Evolutionary conservation across 2,113 vertebrate genomes (phyloP), one percentile per base, ranked within the genome.

Genomic region (Daboia siamensis): DNA sequence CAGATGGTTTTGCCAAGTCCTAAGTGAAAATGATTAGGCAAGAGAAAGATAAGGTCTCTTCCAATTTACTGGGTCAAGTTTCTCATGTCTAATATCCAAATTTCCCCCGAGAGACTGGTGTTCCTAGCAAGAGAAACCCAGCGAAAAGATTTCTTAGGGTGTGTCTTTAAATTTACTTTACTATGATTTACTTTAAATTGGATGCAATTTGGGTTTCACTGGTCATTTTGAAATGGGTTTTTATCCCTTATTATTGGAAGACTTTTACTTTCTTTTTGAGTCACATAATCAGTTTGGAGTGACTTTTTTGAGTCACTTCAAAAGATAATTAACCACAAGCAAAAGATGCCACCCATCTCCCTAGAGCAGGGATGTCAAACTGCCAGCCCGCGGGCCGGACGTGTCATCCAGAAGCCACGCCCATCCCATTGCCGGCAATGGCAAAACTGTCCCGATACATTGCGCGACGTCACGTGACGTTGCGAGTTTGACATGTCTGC

Each of bases 21-120:
- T 93, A 94, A 96, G 92, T 86, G 33, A 90, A 93, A 93, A 84
- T 93, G 92, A 93, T 95, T 95, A 92, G 93, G 89, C 51, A 84
- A 89, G 44, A 20, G 15, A 3, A 51, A 7, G 26, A 44, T 84
- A 93, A 87, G 23, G 24, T n/a, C 92, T 94, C 69, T 90, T n/a
- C 1, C 51, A 55, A 86, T 96, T 89, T 90, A 94, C 52, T 87
- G n/a, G 93, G 87, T 94, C 94, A 57, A 88, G 86, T 52, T 92
- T 85, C 86, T 91, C 90, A 91, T 90, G 20, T 57, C 80, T n/a
- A 54, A 91, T 74, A 6, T 46, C 54, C 56, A 44, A 12, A 6
- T 23, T 29, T 84, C 89, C 15, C 23, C 51, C 39, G 10, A 26
- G 80, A 24, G 9, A 4, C 24, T 26, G 51, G 86, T 55, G 33